Conservation (phyloP, 2,113 vertebrate species). For the Vanacampus margaritifer region DNA sequence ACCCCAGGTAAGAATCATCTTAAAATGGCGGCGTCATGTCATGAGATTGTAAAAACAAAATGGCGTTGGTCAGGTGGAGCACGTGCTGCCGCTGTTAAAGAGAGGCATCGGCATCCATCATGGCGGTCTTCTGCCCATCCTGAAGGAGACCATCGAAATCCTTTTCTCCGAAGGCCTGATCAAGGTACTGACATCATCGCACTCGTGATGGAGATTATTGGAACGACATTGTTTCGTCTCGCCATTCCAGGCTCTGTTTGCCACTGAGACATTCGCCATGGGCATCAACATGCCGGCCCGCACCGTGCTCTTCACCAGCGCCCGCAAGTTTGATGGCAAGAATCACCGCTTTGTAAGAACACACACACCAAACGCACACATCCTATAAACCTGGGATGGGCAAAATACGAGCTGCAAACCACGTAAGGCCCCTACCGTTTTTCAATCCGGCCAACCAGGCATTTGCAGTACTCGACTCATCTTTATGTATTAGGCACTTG, state of each 20-base stretch:
- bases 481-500: too few relatives aligned
- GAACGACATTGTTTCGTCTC: conserved; percentile 13
- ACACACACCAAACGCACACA: neutral
- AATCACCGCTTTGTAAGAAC: conserved; percentile 91
- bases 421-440: too few relatives aligned
- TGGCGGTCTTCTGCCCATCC: conserved; percentile 93
- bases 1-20: conserved; percentile 78
- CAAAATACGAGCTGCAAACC: neutral
- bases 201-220: neutral
- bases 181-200: conserved; percentile 74
- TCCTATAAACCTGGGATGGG: neutral
- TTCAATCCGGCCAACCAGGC: too few relatives aligned
- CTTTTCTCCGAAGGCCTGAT: conserved; percentile 96
- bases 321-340: conserved; percentile 95
- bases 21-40: neutral
- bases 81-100: conserved; percentile 88
- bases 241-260: conserved; percentile 88
- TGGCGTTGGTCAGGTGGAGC: conserved; percentile 66
- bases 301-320: conserved; percentile 96
- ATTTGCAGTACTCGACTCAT: too few relatives aligned
- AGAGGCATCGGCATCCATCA: conserved; percentile 97
- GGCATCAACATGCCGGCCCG: conserved; percentile 99
- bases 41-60: neutral
- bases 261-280: conserved; percentile 98
- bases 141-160: conserved; percentile 98